Evolutionary conservation across 2,113 vertebrate species (phyloP).

Genomic region (Lonchura striata): DNA sequence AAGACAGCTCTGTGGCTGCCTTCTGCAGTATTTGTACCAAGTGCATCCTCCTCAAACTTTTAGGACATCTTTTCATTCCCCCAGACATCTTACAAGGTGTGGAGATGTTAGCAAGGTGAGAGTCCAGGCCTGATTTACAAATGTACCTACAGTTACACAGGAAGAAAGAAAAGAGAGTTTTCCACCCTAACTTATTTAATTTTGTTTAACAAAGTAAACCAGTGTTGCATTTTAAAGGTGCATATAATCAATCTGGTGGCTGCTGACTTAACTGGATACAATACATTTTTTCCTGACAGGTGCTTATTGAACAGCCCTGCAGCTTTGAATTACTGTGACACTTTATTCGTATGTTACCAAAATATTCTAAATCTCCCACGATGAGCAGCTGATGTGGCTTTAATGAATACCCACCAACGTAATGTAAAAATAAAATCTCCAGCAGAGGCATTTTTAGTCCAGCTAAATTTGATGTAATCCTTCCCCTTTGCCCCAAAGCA

Average conservation of each 20-base stretch:
- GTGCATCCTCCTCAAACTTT: not conserved
- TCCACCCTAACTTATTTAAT: not conserved
- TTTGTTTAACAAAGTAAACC: not conserved
- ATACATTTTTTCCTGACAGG: conserved; percentile 12
- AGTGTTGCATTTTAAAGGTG: not conserved
- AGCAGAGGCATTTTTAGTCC: conserved; percentile 25
- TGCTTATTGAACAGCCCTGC: not conserved
- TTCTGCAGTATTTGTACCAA: conserved; percentile 29
- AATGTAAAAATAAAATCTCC: conserved; percentile 48
- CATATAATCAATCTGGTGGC: not conserved
- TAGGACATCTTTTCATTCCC: conserved; percentile 35
- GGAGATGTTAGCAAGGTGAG: conserved; percentile 15
- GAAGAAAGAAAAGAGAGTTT: not conserved
- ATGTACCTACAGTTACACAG: not conserved
- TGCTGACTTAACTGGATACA: not conserved
- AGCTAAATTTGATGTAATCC: not conserved
- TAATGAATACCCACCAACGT: conserved; percentile 44
- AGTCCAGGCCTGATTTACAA: not conserved
- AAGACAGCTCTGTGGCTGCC: conserved; percentile 53
- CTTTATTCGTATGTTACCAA: not conserved
- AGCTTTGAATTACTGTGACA: conserved; percentile 21
- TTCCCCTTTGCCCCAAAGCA: not conserved
- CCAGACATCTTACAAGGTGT: conserved; percentile 27
- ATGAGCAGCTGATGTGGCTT: conserved; percentile 47
- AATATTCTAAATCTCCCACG: conserved; percentile 40